Evolutionary conservation across 2,888 invertebrate species (phyloP).

Genomic region (Ischnura elegans): DNA sequence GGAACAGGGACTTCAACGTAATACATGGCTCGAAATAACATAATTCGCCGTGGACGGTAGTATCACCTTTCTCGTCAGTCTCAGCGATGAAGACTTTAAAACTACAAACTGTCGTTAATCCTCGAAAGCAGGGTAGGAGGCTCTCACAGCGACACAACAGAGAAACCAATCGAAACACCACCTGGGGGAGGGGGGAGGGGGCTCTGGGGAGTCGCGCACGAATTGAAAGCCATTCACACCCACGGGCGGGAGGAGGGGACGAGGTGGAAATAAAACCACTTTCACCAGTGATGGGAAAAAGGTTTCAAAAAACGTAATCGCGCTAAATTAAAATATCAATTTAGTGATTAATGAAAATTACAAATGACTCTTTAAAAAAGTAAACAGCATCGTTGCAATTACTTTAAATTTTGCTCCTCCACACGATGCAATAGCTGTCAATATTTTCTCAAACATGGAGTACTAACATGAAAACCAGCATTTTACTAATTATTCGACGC

Average conservation of each 20-base stretch:
- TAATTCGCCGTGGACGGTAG: background rate
- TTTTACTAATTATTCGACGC: too few relatives aligned
- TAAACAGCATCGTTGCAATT: too few relatives aligned
- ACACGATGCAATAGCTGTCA: too few relatives aligned
- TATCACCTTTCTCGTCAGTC: background rate
- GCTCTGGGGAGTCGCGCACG: background rate
- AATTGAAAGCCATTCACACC: background rate
- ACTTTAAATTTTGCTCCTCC: too few relatives aligned
- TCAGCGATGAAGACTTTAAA: background rate
- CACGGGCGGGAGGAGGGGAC: background rate
- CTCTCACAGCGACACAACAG: background rate
- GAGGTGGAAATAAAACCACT: background rate
- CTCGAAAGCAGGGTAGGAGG: background rate
- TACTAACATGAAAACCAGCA: too few relatives aligned
- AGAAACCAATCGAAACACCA: background rate
- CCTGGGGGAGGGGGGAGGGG: background rate
- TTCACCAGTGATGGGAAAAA: background rate
- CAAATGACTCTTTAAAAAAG: too few relatives aligned
- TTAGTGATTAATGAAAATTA: too few relatives aligned
- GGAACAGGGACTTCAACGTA: too few relatives aligned
- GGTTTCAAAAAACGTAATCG: too few relatives aligned
- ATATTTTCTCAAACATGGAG: too few relatives aligned
- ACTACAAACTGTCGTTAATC: background rate
- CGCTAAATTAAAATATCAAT: too few relatives aligned
- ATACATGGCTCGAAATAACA: background rate